Conservation (phyloP, 1,140 invertebrate genomes). For the Drosophila virilis region DNA sequence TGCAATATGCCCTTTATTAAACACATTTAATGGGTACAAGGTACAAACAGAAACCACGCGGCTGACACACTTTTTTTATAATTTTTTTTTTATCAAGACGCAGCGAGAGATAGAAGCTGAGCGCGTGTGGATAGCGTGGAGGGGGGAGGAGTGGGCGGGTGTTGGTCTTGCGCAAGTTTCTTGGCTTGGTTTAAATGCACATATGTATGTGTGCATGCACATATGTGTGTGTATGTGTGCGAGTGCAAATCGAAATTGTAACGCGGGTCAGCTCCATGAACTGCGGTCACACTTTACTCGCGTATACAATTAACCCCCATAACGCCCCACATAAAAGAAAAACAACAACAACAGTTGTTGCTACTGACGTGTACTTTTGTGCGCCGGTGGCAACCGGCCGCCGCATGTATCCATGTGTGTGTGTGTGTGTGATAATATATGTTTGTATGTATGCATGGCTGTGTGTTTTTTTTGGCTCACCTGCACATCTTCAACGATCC, state of each 20-base stretch:
- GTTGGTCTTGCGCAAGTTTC: conserved; percentile 48
- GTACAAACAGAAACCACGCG: conserved; percentile 58
- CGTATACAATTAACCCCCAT: conserved; percentile 17
- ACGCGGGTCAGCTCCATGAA: conserved; percentile 25
- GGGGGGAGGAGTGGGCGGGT: background rate
- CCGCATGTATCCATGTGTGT: background rate
- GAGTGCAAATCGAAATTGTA: conserved; percentile 3
- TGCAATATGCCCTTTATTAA: conserved; percentile 8
- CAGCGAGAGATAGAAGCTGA: conserved; percentile 2
- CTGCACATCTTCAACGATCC: conserved; percentile 77
- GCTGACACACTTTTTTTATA: conserved; percentile 56
- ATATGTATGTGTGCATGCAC: background rate
- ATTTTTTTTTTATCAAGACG: background rate
- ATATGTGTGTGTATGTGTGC: background rate
- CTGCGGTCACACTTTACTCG: conserved; percentile 11
- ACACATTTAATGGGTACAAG: conserved; percentile 39
- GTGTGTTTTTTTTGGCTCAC: conserved; percentile 37
- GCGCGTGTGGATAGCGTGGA: background rate
- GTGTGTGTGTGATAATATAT: background rate
- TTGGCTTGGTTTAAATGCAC: conserved; percentile 27
- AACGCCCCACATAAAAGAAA: background rate
- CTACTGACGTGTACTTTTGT: conserved; percentile 78
- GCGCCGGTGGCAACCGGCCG: conserved; percentile 38
- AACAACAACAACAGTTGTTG: conserved; percentile 38
- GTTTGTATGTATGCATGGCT: background rate